A percentile compares a stretch with the other conserved stretches of the same genome.
Evolutionary conservation across 2,113 vertebrate genomes (phyloP).

Genomic region (Vimba vimba): DNA sequence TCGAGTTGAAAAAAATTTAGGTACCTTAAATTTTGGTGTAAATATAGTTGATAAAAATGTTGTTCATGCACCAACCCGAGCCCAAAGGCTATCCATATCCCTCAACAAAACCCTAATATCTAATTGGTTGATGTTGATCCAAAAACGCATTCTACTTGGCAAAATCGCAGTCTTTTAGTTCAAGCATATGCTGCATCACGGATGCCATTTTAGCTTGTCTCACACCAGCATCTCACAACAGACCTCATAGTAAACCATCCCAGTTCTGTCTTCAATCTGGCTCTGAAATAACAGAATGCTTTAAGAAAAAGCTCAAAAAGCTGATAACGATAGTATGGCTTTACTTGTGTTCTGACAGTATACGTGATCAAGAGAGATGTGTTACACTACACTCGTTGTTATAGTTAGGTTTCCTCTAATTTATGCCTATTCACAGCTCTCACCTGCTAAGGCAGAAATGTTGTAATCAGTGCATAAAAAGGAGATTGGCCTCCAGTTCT

Average conservation of each 20-base stretch:
- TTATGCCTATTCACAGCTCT: slow-evolving; percentile 40
- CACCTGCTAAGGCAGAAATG: slow-evolving; percentile 24
- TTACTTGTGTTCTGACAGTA: neutral
- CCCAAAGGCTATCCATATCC: neutral
- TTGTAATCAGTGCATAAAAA: slow-evolving; percentile 42
- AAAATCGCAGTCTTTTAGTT: neutral
- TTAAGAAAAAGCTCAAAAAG: neutral
- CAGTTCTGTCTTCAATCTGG: neutral
- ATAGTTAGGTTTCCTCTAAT: slow-evolving; percentile 25
- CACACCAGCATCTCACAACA: neutral
- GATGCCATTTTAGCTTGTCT: slow-evolving; percentile 12
- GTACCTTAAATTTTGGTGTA: neutral
- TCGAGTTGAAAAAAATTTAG: neutral
- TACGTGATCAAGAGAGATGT: neutral
- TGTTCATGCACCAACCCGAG: neutral
- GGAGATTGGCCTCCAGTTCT: slow-evolving; percentile 33
- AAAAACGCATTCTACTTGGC: neutral
- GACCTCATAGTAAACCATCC: neutral
- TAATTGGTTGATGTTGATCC: neutral
- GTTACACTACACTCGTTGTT: slow-evolving; percentile 5
- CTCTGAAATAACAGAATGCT: neutral
- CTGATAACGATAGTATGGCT: neutral
- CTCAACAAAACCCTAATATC: neutral
- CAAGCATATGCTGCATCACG: neutral
- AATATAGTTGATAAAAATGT: neutral